Evolutionary conservation across 2,888 invertebrate species (phyloP).

Genomic region (Phalangium opilio): DNA sequence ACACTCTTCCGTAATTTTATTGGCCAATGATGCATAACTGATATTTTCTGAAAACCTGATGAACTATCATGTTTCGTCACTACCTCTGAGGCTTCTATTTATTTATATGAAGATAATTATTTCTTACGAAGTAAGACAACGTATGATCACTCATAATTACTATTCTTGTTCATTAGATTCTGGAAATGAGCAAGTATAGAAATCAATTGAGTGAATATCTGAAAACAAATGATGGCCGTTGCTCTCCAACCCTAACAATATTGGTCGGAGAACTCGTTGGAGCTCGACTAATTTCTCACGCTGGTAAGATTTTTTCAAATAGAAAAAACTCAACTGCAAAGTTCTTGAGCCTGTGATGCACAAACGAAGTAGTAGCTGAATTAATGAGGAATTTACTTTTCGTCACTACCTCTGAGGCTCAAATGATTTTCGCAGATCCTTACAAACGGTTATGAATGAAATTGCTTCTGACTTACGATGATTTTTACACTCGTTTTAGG

Average conservation of each 20-base stretch:
- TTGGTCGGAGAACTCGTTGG: slow-evolving; percentile 94
- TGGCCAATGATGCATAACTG: too few species aligned
- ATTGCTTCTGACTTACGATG: too few species aligned
- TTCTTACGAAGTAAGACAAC: background rate
- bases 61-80: slow-evolving; percentile 16
- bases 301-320: slow-evolving; percentile 42
- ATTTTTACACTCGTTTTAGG: slow-evolving; percentile 27
- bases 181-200: slow-evolving; percentile 80
- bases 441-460: too few species aligned
- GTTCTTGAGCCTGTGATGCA: background rate
- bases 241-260: slow-evolving; percentile 91
- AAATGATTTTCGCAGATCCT: background rate
- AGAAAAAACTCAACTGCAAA: background rate
- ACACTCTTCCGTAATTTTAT: too few species aligned
- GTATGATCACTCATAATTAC: too few species aligned
- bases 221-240: slow-evolving; percentile 94
- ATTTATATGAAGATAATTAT: background rate
- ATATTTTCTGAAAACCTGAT: background rate
- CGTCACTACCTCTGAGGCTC: slow-evolving; percentile 1
- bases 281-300: slow-evolving; percentile 87
- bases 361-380: background rate
- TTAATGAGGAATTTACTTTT: background rate
- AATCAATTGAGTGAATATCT: slow-evolving; percentile 79
- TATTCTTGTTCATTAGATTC: slow-evolving; percentile 39
- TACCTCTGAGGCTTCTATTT: slow-evolving; percentile 16